Evolutionary conservation across 2,888 invertebrate species (phyloP), one percentile per base, ranked within the genome.

Genomic region (Drosophila prolongata): DNA sequence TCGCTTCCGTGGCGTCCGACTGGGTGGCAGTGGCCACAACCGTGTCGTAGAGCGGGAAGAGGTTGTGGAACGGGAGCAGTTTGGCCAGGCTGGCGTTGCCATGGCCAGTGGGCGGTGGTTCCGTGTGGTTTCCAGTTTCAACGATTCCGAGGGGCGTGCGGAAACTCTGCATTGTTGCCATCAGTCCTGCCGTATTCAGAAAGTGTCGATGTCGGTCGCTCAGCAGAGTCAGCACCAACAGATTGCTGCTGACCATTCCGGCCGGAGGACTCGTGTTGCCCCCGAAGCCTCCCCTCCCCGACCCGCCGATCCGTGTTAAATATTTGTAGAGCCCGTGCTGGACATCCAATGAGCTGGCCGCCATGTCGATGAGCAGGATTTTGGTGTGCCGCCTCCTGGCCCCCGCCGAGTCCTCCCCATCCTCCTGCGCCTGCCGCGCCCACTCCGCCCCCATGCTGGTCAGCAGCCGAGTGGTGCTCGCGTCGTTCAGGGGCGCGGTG

Each of bases 151-250:
- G 24, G 35, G 46, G 47, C 14, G 52, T 62, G 55, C 91, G 90
- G 76, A 90, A 92, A 72, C 89, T 90, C 59, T 90, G 90, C 61
- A 92, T 86, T 70, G 82, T 84, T 14, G 87, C 89, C 70, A 91
- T 90, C 56, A 90, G 85, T 55, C 90, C 89, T 47, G 91, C 86
- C 61, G 91, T 89, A 73, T 90, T 91, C 69, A 92, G 80, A 78
- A 91, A 92, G 70, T 90, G 87, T 55, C 92, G 90, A 85, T 92
- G 91, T 78, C 90, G 92, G 78, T 92, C 92, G 79, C 92, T 92
- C 56, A 92, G 80, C 75, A 92, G 90, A 60, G 92, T 92, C 79
- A 92, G 86, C 67, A 92, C 86, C 67, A 92, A 80, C 54, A 92
- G 85, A 87, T 92, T 92, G 76, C 83, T 88, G 76, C 76, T 86